These are phyloP conservation scores for Ormyrus pomaceus DNA, from an alignment of 2,888 invertebrate genomes.

Conservation along the genomic window DNA sequence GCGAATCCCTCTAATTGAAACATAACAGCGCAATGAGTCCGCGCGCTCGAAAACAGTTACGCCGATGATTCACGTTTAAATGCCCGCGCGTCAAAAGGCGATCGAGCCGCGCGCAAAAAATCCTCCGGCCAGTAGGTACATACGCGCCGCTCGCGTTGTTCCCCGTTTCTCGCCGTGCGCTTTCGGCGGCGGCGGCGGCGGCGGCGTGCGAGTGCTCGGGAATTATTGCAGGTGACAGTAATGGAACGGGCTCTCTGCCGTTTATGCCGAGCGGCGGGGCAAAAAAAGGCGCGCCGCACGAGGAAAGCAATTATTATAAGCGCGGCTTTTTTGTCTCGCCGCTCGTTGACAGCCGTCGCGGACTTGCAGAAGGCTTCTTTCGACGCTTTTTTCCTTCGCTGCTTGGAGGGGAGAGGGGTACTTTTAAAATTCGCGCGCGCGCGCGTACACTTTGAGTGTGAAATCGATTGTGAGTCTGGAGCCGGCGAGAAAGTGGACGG, in stretches of 20 bases:
- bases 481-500: not conserved
- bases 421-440: slow-evolving; percentile 24
- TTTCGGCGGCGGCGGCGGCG: too few species aligned
- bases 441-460: not conserved
- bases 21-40: too few species aligned
- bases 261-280: not conserved
- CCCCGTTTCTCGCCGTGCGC: not conserved
- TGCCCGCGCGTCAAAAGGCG: not conserved
- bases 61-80: not conserved
- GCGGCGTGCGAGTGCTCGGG: not conserved
- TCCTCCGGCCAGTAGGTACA: not conserved
- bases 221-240: slow-evolving; percentile 21
- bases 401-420: not conserved
- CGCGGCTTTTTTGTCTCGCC: not conserved
- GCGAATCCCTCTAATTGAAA: too few species aligned
- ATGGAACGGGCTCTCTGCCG: not conserved
- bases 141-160: not conserved
- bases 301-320: slow-evolving; percentile 1
- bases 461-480: slow-evolving; percentile 12
- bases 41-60: too few species aligned
- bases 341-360: too few species aligned
- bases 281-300: slow-evolving; percentile 4
- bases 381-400: not conserved
- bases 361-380: not conserved
- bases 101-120: not conserved